Evolutionary conservation across 2,888 invertebrate genomes (phyloP), one percentile per base, ranked within the genome.

Genomic region (Cerastoderma edule): DNA sequence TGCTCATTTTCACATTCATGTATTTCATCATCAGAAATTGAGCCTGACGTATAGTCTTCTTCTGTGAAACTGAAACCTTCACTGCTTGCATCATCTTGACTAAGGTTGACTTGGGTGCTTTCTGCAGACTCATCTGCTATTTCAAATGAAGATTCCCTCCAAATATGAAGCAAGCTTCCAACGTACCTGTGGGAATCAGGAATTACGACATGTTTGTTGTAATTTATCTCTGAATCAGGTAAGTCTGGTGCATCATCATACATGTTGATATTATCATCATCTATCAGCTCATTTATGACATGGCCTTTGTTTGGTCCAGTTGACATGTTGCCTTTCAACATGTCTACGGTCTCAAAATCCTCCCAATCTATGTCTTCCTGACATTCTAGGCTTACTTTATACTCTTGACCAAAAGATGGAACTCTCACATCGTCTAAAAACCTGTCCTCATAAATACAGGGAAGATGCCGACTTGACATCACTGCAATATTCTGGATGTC

Each of bases 331-430:
- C 16, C 24, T 16, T 22, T 46, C 8, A n/a, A 22, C 13, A 19
- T 27, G 33, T 64, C 35, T 27, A 65, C 22, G 19, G 16, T 28
- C 22, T 73, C 71, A 22, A 76, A 27, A 48, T 72, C 67, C 44
- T 84, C 80, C 75, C 78, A 78, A 53, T 82, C 74, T 30, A 84
- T 72, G 22, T 72, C 64, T 57, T 84, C 84, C 35, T 76, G 46
- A 63, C 84, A 84, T 67, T 79, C 72, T 22, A 79, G 57, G n/a
- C 56, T 68, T 8, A 75, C 67, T n/a, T 72, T 65, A 3, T 69
- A 60, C n/a, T 35, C 35, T 16, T 57, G 32, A 33, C 32, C 32
- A 32, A 33, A 57, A 3, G 57, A 57, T 32, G 57, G 57, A 33
- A 56, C 66, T 50, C 24, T 28, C 28, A 69, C 69, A 72, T 68